Base-by-base conservation (phyloP, 2,797 vertebrate genomes). In the Onychomys leucogaster region DNA sequence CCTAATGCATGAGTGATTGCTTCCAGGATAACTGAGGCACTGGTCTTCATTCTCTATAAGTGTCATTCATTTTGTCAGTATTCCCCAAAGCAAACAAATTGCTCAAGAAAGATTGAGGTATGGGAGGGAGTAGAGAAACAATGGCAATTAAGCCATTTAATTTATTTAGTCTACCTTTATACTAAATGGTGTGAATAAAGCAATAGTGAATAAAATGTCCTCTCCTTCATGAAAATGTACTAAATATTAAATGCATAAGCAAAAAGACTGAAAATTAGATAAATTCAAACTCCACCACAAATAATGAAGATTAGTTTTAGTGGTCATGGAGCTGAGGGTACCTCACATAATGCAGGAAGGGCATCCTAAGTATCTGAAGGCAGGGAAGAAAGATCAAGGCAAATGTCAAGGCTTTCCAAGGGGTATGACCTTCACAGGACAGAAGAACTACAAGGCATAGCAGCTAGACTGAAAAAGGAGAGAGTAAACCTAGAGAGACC, bases 221-320 rank as follows among this genome's bases (percentile, higher is more conserved):
- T 46, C 78, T 9, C 4, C 21, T n/a, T 95, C 41, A 1, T 57
- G 46, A 59, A 95, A 95, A 91, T 43, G 34, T 61, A 25, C 34
- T 89, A 37, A 23, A 67, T 90, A 67, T 57, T 61, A 90, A 89
- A 67, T 90, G 11, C 21, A 94, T 63, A 73, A 88, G 76, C 16
- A 90, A 89, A 78, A 82, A 87, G 13, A 21, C 1, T 65, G 6
- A 67, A 59, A 67, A 94, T 89, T 59, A 88, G 46, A 82, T 49
- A 85, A 57, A n/a, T 27, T 89, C 12, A 77, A 83, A 94, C 76
- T 94, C 27, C 71, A 77, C 76, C 94, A 65, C 76, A 92, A 77
- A 52, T 81, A 90, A 71, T 59, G 6, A 17, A 81, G 16, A 61
- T 77, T 49, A 77, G 87, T 91, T 71, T 80, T 71, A 34, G 49